A percentile compares a stretch with the other conserved stretches of the same genome.
phyloP scores from a whole-genome alignment of 2,888 invertebrate species.

The Boloria euphrosyne region DNA sequence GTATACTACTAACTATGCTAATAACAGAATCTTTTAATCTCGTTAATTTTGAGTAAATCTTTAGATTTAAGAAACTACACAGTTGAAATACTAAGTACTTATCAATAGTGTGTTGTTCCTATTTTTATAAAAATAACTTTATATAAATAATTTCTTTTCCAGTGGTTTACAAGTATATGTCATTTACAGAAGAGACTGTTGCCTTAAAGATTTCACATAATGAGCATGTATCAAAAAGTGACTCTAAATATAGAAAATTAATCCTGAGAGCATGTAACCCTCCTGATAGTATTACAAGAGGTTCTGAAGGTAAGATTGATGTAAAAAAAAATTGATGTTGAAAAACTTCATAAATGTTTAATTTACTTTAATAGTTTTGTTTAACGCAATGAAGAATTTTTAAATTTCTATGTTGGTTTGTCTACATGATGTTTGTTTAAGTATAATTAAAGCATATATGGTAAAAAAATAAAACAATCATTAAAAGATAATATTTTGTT shows the following conservation, averaged over 20 bases:
- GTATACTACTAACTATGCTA: not conserved
- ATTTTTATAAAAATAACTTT: conserved; percentile 4
- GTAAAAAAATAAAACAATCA: no score
- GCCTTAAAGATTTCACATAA: conserved; percentile 67
- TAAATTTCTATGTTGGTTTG: no score
- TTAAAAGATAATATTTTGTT: no score
- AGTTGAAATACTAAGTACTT: no score
- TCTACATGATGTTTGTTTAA: not conserved
- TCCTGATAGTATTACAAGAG: conserved; percentile 85
- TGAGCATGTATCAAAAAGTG: conserved; percentile 81
- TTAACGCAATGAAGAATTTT: no score
- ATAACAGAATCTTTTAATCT: not conserved
- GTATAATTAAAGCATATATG: not conserved
- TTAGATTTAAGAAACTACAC: no score
- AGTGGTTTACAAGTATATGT: conserved; percentile 92
- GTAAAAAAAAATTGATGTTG: not conserved
- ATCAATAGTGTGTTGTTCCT: not conserved
- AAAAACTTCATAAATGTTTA: no score
- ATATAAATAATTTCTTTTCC: conserved; percentile 44
- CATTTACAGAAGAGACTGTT: conserved; percentile 78
- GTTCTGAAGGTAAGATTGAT: conserved; percentile 86
- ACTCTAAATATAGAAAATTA: conserved; percentile 84
- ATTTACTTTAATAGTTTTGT: no score
- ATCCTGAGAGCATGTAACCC: conserved; percentile 87
- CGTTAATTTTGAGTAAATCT: not conserved